Conservation (phyloP, 2,113 vertebrate genomes). For the Xiphophorus hellerii region DNA sequence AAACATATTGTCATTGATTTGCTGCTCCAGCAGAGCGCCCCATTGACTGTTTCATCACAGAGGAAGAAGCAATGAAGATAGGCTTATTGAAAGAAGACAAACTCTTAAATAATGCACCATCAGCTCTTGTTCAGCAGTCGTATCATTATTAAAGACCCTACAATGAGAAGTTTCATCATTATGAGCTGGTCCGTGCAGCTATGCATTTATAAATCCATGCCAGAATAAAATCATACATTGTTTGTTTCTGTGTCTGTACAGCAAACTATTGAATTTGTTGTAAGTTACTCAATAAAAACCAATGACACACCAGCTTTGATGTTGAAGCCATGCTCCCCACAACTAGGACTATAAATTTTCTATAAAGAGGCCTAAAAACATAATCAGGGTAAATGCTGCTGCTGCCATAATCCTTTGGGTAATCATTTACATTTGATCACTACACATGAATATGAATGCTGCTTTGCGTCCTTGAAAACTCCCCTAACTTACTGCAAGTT, state of each 20-base stretch:
- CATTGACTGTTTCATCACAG: slow-evolving; percentile 57
- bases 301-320: slow-evolving; percentile 56
- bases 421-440: slow-evolving; percentile 67
- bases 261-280: slow-evolving; percentile 3
- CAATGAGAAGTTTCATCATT: slow-evolving; percentile 19
- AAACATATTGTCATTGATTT: slow-evolving; percentile 66
- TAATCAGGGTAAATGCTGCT: slow-evolving; percentile 40
- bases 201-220: neutral
- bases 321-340: slow-evolving; percentile 32
- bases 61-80: slow-evolving; percentile 46
- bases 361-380: slow-evolving; percentile 40
- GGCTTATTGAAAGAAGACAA: slow-evolving; percentile 50
- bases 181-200: neutral
- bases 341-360: slow-evolving; percentile 16
- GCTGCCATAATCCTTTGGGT: slow-evolving; percentile 58
- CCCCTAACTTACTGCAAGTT: slow-evolving; percentile 34
- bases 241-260: neutral
- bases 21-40: slow-evolving; percentile 49
- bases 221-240: neutral
- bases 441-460: slow-evolving; percentile 64
- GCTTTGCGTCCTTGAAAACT: slow-evolving; percentile 64
- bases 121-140: slow-evolving; percentile 51
- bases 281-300: slow-evolving; percentile 46
- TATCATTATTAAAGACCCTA: slow-evolving; percentile 48
- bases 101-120: slow-evolving; percentile 63